A percentile compares a stretch with the other conserved stretches of the same genome.
phyloP scores from a whole-genome alignment of 1,140 invertebrate genomes.

The Asbolus verrucosus region DNA sequence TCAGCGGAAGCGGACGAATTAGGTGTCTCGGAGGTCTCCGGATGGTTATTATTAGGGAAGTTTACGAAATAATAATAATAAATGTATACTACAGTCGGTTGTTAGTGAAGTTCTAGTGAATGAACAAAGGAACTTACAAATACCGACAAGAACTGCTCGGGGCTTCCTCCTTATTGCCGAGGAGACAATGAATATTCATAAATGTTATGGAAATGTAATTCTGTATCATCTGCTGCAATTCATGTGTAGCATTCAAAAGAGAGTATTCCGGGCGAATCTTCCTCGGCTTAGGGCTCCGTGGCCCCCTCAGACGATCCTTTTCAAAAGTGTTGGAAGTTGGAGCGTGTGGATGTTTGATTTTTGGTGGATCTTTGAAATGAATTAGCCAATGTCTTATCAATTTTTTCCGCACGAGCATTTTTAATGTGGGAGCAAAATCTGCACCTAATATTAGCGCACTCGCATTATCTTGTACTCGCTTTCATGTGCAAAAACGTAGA shows the following conservation, averaged over 20 bases:
- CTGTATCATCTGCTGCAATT: constrained; percentile 23
- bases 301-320: too few species aligned
- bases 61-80: constrained; percentile 32
- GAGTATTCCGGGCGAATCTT: background rate
- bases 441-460: too few species aligned
- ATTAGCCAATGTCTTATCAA: too few species aligned
- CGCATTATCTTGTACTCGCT: too few species aligned
- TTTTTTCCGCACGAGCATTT: too few species aligned
- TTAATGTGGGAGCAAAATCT: too few species aligned
- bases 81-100: constrained; percentile 14
- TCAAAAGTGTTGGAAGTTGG: too few species aligned
- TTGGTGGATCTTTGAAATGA: too few species aligned
- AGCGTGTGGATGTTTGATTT: too few species aligned
- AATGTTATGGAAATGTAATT: constrained; percentile 16
- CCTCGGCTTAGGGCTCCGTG: too few species aligned
- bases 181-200: constrained; percentile 30
- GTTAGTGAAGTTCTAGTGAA: constrained; percentile 14
- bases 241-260: background rate
- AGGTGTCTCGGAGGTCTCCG: background rate
- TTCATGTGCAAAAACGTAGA: too few species aligned
- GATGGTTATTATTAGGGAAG: background rate
- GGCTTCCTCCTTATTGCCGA: constrained; percentile 11
- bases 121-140: constrained; percentile 29
- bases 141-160: constrained; percentile 19
- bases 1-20: too few species aligned